Evolutionary conservation across 1,140 invertebrate species (phyloP).

Genomic region (Thaumetopoea pityocampa): DNA sequence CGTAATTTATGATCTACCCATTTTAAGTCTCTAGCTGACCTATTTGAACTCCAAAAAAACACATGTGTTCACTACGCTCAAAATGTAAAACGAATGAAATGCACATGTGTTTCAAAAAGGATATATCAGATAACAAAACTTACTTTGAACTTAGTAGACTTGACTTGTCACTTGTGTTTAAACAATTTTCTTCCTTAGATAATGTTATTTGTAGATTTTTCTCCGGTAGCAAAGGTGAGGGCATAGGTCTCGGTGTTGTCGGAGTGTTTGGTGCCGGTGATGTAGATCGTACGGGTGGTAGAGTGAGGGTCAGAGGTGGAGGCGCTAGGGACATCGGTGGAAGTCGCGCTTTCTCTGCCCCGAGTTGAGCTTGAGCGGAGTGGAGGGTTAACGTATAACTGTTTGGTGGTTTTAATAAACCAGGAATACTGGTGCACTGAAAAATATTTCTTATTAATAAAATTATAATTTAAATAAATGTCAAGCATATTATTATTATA

Average conservation of each 20-base stretch:
- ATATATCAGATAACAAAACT: slow-evolving; percentile 24
- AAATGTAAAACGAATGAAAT: too few species aligned
- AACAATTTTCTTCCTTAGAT: slow-evolving; percentile 61
- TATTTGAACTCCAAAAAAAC: too few species aligned
- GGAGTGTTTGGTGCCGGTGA: slow-evolving; percentile 44
- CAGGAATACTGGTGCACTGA: slow-evolving; percentile 75
- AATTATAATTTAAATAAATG: too few species aligned
- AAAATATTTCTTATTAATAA: too few species aligned
- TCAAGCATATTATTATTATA: too few species aligned
- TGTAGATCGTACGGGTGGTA: slow-evolving; percentile 41
- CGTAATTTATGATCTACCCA: too few species aligned
- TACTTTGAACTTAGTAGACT: slow-evolving; percentile 69
- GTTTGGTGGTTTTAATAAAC: slow-evolving; percentile 78
- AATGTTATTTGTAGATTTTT: slow-evolving; percentile 68
- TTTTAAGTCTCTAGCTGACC: too few species aligned
- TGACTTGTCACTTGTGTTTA: slow-evolving; percentile 67
- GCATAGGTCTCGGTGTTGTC: slow-evolving; percentile 48
- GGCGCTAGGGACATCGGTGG: slow-evolving; percentile 57
- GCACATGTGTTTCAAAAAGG: too few species aligned
- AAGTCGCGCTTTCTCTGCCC: slow-evolving; percentile 59
- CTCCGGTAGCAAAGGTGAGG: slow-evolving; percentile 60
- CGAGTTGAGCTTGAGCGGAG: slow-evolving; percentile 61
- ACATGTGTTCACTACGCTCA: too few species aligned
- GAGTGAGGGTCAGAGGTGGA: slow-evolving; percentile 49
- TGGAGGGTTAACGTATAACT: slow-evolving; percentile 70